Conservation (phyloP, 2,888 invertebrate genomes). For the Ctena decussata region DNA sequence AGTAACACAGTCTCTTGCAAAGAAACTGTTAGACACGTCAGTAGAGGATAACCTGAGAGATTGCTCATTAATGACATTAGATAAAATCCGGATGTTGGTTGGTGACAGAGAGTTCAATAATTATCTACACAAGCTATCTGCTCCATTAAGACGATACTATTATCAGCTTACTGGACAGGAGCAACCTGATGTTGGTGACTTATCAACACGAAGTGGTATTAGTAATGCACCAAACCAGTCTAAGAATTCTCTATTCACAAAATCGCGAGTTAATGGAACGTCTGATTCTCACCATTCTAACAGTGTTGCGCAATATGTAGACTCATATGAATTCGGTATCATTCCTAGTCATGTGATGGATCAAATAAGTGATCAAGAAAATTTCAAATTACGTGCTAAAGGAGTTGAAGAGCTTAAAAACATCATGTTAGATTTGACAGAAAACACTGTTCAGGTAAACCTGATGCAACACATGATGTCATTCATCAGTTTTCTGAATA, state of each 20-base stretch:
- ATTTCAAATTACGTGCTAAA: constrained; percentile 89
- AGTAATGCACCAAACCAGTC: constrained; percentile 47
- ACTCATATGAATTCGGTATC: constrained; percentile 86
- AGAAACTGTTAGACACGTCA: constrained; percentile 81
- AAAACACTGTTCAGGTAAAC: constrained; percentile 76
- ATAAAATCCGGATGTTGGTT: constrained; percentile 86
- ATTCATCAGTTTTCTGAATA: constrained; percentile 89
- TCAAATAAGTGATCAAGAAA: constrained; percentile 88
- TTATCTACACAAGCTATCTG: constrained; percentile 82
- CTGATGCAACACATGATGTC: constrained; percentile 90
- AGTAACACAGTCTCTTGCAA: constrained; percentile 84
- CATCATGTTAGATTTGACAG: constrained; percentile 87
- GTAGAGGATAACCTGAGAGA: constrained; percentile 83
- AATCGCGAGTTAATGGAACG: constrained; percentile 14
- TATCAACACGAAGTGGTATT: constrained; percentile 25
- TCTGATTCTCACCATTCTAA: neutral
- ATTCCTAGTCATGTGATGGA: constrained; percentile 87
- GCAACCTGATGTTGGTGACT: constrained; percentile 49
- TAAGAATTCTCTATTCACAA: constrained; percentile 23
- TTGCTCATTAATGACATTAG: constrained; percentile 84
- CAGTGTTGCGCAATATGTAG: constrained; percentile 70
- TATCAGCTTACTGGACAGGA: constrained; percentile 75
- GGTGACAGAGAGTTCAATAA: constrained; percentile 85
- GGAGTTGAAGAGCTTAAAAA: constrained; percentile 89
- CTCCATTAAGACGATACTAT: constrained; percentile 78